Evolutionary conservation across 2,888 invertebrate genomes (phyloP).

Genomic region (Selenia dentaria): DNA sequence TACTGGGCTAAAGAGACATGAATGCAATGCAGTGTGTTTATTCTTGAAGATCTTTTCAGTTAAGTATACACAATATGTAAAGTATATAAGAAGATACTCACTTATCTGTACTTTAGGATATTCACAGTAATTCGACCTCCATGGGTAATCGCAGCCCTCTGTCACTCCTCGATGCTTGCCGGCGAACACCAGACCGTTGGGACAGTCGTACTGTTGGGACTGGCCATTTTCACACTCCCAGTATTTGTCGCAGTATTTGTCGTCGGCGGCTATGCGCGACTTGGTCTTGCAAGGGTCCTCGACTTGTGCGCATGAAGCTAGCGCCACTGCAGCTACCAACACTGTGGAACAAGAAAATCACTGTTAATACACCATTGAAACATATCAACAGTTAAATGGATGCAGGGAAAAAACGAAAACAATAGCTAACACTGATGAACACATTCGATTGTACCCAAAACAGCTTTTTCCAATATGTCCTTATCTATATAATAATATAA

Average conservation of each 20-base stretch:
- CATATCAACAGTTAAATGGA: no score
- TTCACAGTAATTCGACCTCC: constrained; percentile 95
- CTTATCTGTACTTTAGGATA: constrained; percentile 85
- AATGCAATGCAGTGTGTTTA: no score
- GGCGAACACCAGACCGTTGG: constrained; percentile 95
- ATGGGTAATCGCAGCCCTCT: constrained; percentile 95
- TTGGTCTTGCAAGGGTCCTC: constrained; percentile 94
- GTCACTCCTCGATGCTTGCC: constrained; percentile 95
- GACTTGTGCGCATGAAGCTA: constrained; percentile 61
- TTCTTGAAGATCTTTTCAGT: no score
- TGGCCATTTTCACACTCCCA: constrained; percentile 95
- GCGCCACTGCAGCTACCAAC: constrained; percentile 49
- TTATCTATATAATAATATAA: no score
- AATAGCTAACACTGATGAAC: no score
- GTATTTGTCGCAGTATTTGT: constrained; percentile 91
- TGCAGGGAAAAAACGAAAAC: no score
- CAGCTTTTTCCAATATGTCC: no score
- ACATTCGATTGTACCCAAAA: no score
- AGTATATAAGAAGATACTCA: no score
- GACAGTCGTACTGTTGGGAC: constrained; percentile 94
- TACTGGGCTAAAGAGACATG: no score
- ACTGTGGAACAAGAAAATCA: constrained; percentile 44
- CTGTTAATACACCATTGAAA: no score
- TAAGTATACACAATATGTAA: no score
- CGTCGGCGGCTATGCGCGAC: constrained; percentile 89